A percentile compares a stretch with the other conserved stretches of the same genome.
These are phyloP conservation scores for Drosophila nannoptera DNA, from an alignment of 1,140 invertebrate genomes.

Conservation along the genomic window DNA sequence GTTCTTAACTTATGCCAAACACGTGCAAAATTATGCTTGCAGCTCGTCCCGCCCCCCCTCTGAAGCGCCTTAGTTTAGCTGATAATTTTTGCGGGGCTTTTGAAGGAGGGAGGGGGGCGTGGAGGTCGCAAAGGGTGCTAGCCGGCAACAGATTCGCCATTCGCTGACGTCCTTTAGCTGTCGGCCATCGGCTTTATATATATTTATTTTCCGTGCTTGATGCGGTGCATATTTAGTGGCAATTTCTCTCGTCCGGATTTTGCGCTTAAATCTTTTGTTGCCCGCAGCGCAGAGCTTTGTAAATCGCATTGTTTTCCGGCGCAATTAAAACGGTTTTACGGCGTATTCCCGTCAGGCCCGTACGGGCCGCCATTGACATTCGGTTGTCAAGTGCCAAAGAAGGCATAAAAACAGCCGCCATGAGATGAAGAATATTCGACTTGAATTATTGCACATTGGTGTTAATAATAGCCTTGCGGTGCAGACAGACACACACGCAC, in stretches of 20 bases:
- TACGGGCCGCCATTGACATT: constrained; percentile 48
- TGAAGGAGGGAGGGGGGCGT: neutral
- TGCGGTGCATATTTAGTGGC: constrained; percentile 40
- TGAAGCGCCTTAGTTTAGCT: constrained; percentile 1
- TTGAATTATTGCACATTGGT: constrained; percentile 49
- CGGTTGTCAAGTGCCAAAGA: constrained; percentile 23
- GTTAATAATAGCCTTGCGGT: constrained; percentile 55
- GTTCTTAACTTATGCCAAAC: constrained; percentile 69
- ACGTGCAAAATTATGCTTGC: constrained; percentile 73
- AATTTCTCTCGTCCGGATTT: constrained; percentile 25
- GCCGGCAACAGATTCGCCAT: constrained; percentile 23
- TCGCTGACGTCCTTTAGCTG: constrained; percentile 27
- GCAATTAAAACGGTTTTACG: constrained; percentile 37
- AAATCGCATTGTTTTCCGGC: constrained; percentile 31
- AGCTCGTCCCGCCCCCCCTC: constrained; percentile 27
- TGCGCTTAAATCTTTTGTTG: constrained; percentile 36
- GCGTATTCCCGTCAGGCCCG: neutral
- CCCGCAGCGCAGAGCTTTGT: constrained; percentile 8
- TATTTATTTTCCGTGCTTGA: constrained; percentile 33
- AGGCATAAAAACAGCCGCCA: neutral
- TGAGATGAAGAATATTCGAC: neutral
- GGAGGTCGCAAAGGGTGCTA: no score
- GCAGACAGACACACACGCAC: neutral
- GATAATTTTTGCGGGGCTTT: constrained; percentile 47
- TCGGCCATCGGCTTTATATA: neutral